These are phyloP conservation scores for Colletes gigas DNA, from an alignment of 1,140 invertebrate genomes.

Conservation along the genomic window DNA sequence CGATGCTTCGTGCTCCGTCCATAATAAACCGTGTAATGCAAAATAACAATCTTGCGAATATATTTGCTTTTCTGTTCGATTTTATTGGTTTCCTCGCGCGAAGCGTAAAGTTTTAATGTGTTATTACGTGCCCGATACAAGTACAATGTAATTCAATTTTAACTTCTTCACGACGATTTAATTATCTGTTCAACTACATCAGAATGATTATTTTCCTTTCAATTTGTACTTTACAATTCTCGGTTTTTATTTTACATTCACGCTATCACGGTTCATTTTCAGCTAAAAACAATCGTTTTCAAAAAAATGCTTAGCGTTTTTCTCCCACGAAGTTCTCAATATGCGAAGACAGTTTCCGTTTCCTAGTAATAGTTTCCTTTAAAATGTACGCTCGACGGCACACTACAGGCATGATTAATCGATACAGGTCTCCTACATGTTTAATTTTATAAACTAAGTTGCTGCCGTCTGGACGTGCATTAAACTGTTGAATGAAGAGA, in stretches of 20 bases:
- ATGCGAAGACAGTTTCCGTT: background rate
- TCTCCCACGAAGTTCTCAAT: background rate
- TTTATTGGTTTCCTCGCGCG: background rate
- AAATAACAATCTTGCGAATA: background rate
- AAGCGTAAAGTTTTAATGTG: background rate
- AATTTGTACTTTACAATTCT: background rate
- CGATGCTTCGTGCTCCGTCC: slow-evolving; percentile 66
- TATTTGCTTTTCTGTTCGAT: background rate
- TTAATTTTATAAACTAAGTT: slow-evolving; percentile 56
- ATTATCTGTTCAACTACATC: background rate
- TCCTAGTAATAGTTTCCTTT: background rate
- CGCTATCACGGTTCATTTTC: no score
- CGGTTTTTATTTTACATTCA: background rate
- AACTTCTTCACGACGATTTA: background rate
- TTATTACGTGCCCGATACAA: background rate
- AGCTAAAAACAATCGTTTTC: no score
- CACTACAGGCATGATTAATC: slow-evolving; percentile 10
- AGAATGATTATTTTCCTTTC: background rate
- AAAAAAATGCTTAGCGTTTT: no score
- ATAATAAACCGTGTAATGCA: slow-evolving; percentile 53
- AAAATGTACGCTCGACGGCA: background rate
- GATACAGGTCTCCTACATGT: slow-evolving; percentile 22
- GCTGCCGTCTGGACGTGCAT: slow-evolving; percentile 14
- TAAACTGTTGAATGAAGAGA: slow-evolving; percentile 52
- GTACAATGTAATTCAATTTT: background rate